phyloP scores from a whole-genome alignment of 2,797 vertebrate genomes.

The Onychomys arenicola region DNA sequence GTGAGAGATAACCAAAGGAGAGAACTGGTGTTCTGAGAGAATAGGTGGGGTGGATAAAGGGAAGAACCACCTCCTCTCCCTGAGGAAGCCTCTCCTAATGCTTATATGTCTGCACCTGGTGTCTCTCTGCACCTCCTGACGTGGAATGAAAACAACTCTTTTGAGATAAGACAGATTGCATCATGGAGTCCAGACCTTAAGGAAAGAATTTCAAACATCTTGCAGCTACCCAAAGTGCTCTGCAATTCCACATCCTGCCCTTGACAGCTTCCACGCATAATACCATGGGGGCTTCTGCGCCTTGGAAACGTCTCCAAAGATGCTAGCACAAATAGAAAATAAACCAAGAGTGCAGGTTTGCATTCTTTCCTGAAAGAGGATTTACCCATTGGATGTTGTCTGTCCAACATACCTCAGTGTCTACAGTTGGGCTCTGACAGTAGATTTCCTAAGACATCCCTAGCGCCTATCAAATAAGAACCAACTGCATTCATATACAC shows the following conservation, averaged over 20 bases:
- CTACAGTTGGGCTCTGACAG: not conserved
- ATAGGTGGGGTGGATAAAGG: not conserved
- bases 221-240: not conserved
- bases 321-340: not conserved
- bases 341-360: not conserved
- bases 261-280: not conserved
- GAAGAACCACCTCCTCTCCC: not conserved
- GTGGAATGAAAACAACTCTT: not conserved
- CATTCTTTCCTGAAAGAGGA: constrained; percentile 17
- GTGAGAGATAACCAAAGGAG: not conserved
- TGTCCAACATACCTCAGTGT: not conserved
- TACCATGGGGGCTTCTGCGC: not conserved
- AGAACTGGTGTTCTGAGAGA: not conserved
- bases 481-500: not conserved
- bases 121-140: constrained; percentile 10
- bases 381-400: not conserved
- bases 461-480: not conserved
- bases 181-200: constrained; percentile 24
- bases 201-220: constrained; percentile 23
- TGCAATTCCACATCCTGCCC: not conserved
- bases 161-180: not conserved
- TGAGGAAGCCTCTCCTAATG: not conserved
- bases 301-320: not conserved
- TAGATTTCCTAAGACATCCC: constrained; percentile 18
- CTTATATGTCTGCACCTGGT: not conserved